Base-by-base conservation (phyloP, 2,113 vertebrate genomes). In the Rhagologus leucostigma region DNA sequence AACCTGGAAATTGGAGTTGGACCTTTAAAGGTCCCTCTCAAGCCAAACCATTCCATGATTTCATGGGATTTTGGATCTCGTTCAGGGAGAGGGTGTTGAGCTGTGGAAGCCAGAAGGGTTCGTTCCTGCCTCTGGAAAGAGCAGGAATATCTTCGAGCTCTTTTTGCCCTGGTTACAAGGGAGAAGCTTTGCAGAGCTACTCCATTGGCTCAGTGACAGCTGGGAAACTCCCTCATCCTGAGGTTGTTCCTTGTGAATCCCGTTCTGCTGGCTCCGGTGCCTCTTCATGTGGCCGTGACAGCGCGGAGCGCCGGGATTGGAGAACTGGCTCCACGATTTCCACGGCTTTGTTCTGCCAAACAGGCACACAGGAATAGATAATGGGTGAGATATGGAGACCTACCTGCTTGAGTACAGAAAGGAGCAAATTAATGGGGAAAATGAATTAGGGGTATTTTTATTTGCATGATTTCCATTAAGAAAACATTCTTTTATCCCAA, bases 191-290 rank as follows among this genome's bases (percentile, higher is more conserved):
- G 69, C 22, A 2, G 65, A 53, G 49, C 30, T 50, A 0, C 73
- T 65, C 24, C 7, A 0, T 3, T 79, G 94, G 95, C 87, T 63
- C 23, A 0, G 1, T 23, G 81, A 49, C 44, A 87, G 84, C 91
- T 49, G 84, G 69, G 89, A 75, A 95, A 92, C 89, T 91, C 89
- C 93, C 91, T 89, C 7, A 0, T 94, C 76, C 89, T 2, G 29
- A 80, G 91, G 96, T 90, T 85, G 52, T 79, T 96, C 87, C 95
- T 94, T 2, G 95, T 82, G 87, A 2, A 60, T 89, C 96, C 69
- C 4, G 95, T 95, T 95, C 84, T 84, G 84, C 95, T 52, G 16
- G 93, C 87, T 95, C 27, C 13, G 3, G 39, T 12, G 56, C 89
- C 84, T 81, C 87, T 65, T 84, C 13, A 26, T 87, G 87, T 75